A percentile compares a stretch with the other conserved stretches of the same genome.
These are phyloP conservation scores for Scrobipalpa costella DNA, from an alignment of 2,888 invertebrate genomes.

Conservation along the genomic window DNA sequence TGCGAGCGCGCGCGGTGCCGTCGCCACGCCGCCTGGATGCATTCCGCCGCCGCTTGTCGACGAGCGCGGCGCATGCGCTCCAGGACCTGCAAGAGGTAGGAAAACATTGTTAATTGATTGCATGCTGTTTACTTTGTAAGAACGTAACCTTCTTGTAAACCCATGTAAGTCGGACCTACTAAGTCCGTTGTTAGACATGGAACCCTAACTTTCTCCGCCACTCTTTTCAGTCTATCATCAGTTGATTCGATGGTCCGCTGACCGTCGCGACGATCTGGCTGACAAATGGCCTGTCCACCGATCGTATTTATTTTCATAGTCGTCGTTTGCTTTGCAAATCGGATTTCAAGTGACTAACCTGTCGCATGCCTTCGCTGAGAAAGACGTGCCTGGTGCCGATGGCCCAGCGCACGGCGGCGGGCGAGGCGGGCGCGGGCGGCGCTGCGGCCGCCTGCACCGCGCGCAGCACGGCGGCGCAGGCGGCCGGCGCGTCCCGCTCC, in stretches of 20 bases:
- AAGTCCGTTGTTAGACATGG: too few relatives aligned
- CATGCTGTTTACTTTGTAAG: too few relatives aligned
- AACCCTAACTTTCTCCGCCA: too few relatives aligned
- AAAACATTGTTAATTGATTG: too few relatives aligned
- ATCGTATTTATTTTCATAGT: too few relatives aligned
- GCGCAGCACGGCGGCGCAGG: conserved; percentile 87
- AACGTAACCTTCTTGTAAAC: too few relatives aligned
- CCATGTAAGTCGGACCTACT: too few relatives aligned
- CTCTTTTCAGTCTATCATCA: too few relatives aligned
- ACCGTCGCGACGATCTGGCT: too few relatives aligned
- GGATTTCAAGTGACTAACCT: conserved; percentile 74
- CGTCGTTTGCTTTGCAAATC: not conserved
- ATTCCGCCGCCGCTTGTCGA: conserved; percentile 89
- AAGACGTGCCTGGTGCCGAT: conserved; percentile 96
- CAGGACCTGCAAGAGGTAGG: conserved; percentile 83
- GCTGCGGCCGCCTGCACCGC: conserved; percentile 89
- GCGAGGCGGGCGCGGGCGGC: conserved; percentile 88
- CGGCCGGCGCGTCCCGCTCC: conserved; percentile 81
- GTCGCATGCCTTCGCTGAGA: conserved; percentile 95
- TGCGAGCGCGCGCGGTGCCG: conserved; percentile 84
- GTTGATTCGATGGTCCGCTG: too few relatives aligned
- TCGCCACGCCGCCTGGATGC: conserved; percentile 92
- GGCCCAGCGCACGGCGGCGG: conserved; percentile 87
- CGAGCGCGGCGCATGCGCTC: conserved; percentile 90
- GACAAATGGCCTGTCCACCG: too few relatives aligned